Evolutionary conservation across 1,140 invertebrate genomes (phyloP).

Genomic region (Polypedilum pembai): DNA sequence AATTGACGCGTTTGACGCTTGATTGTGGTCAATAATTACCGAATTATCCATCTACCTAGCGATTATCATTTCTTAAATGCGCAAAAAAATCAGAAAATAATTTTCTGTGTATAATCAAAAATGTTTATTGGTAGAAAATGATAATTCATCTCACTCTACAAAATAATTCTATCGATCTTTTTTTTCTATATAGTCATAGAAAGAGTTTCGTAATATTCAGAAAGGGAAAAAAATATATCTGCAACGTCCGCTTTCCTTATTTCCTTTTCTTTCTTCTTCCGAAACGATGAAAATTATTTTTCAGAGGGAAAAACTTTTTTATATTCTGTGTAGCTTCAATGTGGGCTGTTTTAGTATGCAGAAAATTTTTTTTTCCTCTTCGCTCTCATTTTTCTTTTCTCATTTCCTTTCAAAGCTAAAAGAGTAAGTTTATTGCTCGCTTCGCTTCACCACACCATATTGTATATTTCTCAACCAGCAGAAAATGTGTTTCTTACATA

Average conservation of each 20-base stretch:
- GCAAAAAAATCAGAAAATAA: no score
- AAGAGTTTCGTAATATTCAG: background rate
- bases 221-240: conserved; percentile 4
- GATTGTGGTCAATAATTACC: conserved; percentile 17
- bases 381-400: background rate
- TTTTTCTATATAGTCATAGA: background rate
- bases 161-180: no score
- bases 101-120: no score
- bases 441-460: background rate
- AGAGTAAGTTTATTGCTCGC: conserved; percentile 13
- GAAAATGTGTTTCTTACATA: background rate
- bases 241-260: conserved; percentile 24
- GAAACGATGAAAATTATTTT: conserved; percentile 5
- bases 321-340: background rate
- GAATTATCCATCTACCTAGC: background rate
- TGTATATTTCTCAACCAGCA: conserved; percentile 19
- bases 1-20: background rate
- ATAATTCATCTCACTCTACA: no score
- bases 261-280: conserved; percentile 14
- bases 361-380: conserved; percentile 21
- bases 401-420: background rate
- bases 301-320: conserved; percentile 11
- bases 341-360: background rate
- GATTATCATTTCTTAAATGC: background rate
- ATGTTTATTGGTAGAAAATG: no score